phyloP scores from a whole-genome alignment of 2,113 vertebrate species.

The Scomber japonicus region DNA sequence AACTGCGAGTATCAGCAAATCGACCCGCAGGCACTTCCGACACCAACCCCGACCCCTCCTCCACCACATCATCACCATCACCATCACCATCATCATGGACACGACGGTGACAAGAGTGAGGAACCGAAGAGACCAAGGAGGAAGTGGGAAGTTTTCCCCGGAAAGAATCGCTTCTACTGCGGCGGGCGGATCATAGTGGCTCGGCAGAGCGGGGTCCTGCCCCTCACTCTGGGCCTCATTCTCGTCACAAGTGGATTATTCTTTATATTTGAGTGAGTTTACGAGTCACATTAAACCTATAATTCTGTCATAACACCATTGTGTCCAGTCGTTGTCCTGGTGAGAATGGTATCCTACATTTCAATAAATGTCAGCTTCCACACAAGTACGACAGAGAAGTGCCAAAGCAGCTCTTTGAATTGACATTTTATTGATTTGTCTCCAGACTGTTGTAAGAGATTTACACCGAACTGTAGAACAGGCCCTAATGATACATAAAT shows the following conservation, averaged over 20 bases:
- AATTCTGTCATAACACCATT: not conserved
- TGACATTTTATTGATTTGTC: not conserved
- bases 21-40: constrained; percentile 81
- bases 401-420: not conserved
- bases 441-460: not conserved
- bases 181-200: constrained; percentile 91
- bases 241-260: constrained; percentile 90
- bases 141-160: constrained; percentile 94
- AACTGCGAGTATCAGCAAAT: constrained; percentile 92
- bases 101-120: constrained; percentile 1
- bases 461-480: not conserved
- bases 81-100: not conserved
- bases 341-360: not conserved
- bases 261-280: constrained; percentile 95
- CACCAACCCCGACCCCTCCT: constrained; percentile 66
- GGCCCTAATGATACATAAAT: not conserved
- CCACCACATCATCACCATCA: constrained; percentile 2
- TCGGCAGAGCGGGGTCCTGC: constrained; percentile 91
- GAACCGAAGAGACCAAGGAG: constrained; percentile 74
- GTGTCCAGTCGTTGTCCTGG: not conserved
- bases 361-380: too few species aligned
- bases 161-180: constrained; percentile 94
- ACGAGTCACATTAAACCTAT: not conserved
- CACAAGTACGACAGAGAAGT: not conserved
- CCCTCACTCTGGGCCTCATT: constrained; percentile 92